These are phyloP conservation scores for Zoanthus gigantus DNA, from an alignment of 92 coral and sea anemone genomes.

Conservation along the genomic window DNA sequence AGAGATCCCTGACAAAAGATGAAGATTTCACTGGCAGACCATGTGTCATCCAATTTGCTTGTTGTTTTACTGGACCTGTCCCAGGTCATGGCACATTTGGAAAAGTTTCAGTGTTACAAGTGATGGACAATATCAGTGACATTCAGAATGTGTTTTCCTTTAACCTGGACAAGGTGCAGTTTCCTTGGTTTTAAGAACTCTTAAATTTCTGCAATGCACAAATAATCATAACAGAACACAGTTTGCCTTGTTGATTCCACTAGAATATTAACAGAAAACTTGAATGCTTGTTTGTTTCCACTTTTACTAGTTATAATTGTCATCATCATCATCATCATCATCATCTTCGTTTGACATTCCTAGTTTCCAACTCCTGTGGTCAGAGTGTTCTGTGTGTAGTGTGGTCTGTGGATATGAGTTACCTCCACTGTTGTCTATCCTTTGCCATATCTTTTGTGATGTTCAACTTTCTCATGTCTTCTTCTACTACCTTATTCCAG, in stretches of 20 bases:
- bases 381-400: too few species aligned
- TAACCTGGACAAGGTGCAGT: slow-evolving; percentile 79
- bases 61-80: slow-evolving; percentile 70
- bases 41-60: slow-evolving; percentile 91
- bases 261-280: too few species aligned
- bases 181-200: neutral
- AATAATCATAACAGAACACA: neutral
- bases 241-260: neutral
- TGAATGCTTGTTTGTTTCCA: too few species aligned
- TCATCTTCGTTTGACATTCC: too few species aligned
- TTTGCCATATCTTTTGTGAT: too few species aligned
- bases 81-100: slow-evolving; percentile 88
- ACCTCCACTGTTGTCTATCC: too few species aligned
- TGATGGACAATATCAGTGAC: slow-evolving; percentile 50
- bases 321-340: too few species aligned
- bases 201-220: neutral
- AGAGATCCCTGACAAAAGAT: slow-evolving; percentile 60
- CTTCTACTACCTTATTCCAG: too few species aligned
- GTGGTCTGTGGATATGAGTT: too few species aligned
- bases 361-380: too few species aligned
- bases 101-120: slow-evolving; percentile 76
- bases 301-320: too few species aligned
- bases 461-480: too few species aligned
- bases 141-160: slow-evolving; percentile 69
- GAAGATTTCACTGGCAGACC: slow-evolving; percentile 93